Evolutionary conservation across 2,888 invertebrate genomes (phyloP).

Genomic region (Caenorhabditis sinica): DNA sequence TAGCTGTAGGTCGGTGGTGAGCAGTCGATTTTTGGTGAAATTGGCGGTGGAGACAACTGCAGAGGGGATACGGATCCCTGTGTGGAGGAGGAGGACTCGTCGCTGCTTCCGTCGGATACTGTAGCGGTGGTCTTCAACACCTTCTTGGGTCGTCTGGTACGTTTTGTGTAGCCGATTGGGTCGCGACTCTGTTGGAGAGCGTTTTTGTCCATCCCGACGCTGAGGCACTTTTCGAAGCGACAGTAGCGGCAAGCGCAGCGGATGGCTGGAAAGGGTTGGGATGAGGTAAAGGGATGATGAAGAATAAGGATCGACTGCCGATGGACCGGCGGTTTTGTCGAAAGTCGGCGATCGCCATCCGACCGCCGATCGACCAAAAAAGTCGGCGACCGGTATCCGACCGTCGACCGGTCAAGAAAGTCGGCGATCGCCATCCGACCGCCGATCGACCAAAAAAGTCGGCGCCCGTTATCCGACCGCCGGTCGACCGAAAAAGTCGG

Average conservation of each 20-base stretch:
- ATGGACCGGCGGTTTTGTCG: too few species aligned
- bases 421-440: too few species aligned
- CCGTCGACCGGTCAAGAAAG: too few species aligned
- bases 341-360: too few species aligned
- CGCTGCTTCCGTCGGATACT: slow-evolving; percentile 26
- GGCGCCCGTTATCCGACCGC: too few species aligned
- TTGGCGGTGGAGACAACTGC: slow-evolving; percentile 9
- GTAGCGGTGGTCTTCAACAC: slow-evolving; percentile 20
- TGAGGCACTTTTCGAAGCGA: slow-evolving; percentile 78
- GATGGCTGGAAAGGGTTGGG: slow-evolving; percentile 69
- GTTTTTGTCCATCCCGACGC: slow-evolving; percentile 77
- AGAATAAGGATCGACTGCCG: too few species aligned
- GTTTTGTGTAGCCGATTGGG: slow-evolving; percentile 83
- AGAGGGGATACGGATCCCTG: slow-evolving; percentile 53
- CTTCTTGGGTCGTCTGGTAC: slow-evolving; percentile 77
- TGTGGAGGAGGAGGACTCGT: slow-evolving; percentile 20
- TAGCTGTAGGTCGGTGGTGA: not conserved
- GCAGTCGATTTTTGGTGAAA: not conserved
- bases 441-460: too few species aligned
- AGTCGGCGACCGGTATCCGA: too few species aligned
- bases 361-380: too few species aligned
- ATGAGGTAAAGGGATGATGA: too few species aligned
- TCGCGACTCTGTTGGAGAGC: slow-evolving; percentile 83
- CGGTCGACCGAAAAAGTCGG: too few species aligned
- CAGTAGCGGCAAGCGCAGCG: slow-evolving; percentile 83